Evolutionary conservation across 2,797 vertebrate species (phyloP).

Genomic region (Melanotaenia maccullochi): DNA sequence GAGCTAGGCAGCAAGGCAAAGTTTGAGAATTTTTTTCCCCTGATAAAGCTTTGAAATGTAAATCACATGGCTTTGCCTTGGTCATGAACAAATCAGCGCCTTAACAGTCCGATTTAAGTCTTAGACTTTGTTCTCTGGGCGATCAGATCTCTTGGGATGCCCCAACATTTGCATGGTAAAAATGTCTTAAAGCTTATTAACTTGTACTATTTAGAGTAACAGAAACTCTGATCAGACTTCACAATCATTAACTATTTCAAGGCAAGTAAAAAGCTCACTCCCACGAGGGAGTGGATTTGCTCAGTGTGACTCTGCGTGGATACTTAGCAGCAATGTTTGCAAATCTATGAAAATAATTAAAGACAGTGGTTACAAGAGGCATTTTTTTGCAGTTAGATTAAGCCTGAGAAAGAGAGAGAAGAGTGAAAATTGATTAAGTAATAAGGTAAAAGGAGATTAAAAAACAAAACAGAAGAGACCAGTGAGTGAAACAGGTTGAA

Average conservation of each 20-base stretch:
- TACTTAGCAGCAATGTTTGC: background rate
- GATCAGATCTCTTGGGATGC: background rate
- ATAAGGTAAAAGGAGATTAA: background rate
- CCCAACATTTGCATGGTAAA: background rate
- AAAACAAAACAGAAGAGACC: constrained; percentile 10
- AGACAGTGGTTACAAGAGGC: no score
- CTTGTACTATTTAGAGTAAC: background rate
- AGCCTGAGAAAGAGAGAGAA: background rate
- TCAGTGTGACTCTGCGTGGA: background rate
- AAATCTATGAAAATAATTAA: no score
- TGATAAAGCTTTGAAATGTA: background rate
- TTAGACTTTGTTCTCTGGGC: background rate
- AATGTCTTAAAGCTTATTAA: background rate
- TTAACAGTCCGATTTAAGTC: background rate
- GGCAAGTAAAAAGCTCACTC: background rate
- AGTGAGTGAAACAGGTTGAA: constrained; percentile 14
- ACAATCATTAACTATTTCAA: background rate
- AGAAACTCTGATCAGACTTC: background rate
- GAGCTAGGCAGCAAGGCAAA: background rate
- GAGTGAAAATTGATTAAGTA: constrained; percentile 6
- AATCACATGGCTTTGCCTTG: background rate
- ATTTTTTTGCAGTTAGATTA: constrained; percentile 6
- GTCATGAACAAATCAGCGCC: background rate
- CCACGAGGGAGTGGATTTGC: background rate
- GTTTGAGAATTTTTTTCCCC: background rate